Base-by-base conservation (phyloP, 2,888 invertebrate genomes). In the Phortica okadai region DNA sequence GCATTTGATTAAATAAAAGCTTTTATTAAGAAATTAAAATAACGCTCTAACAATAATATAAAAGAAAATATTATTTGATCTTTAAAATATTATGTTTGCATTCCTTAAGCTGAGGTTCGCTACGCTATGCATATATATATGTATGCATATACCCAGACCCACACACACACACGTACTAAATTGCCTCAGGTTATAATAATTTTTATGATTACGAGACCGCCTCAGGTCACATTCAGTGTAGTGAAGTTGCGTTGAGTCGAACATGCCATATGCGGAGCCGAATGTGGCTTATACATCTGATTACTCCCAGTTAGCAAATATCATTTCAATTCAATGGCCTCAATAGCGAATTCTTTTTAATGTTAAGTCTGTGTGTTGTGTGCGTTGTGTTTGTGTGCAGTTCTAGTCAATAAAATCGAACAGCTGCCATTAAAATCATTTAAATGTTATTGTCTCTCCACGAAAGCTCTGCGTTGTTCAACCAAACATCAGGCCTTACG, bases 341-440 rank as follows among this genome's bases (percentile, higher is more conserved):
- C 70, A 70, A 70, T 70, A 25, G 70, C 70, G 7, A 11, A 50
- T 70, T 16, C 70, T 70, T n/a, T 25, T 70, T 4, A 14, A 33
- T 41, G 42, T n/a, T 42, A 44, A 11, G 42, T 66, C 11, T 25
- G 25, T 25, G 25, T 25, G 25, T 62, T 25, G 11, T 62, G 21
- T 62, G 21, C 21, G 21, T 62, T 45, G 50, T 44, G 69, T 69
- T 14, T 69, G 50, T 69, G 70, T 54, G 54, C 54, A 70, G 59
- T 78, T 79, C 79, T 76, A 88, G 88, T 85, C 88, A 88, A 85
- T 85, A 85, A 85, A 85, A 85, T 85, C 87, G 85, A 85, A 85
- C 88, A 88, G 85, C 87, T 85, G 88, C 87, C 87, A 85, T 85
- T 85, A 85, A 88, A 85, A 85, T 85, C 85, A 85, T 85, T 88